Conservation (phyloP, 2,113 vertebrate genomes). For the Oryzias javanicus region DNA sequence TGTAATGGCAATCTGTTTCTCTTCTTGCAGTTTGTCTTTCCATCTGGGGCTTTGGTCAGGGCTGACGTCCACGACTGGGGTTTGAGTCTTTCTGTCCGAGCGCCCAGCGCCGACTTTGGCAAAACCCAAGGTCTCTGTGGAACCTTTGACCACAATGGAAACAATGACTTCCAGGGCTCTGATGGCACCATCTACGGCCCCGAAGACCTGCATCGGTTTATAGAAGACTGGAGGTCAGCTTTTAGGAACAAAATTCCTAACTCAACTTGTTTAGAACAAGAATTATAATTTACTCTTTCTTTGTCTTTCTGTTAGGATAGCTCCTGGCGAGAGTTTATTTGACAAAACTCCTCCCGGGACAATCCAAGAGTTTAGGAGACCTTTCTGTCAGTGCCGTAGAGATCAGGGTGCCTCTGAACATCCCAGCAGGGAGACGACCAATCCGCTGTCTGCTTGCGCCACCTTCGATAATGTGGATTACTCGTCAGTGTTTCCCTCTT, state of each 20-base stretch:
- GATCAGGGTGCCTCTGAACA: conserved; percentile 37
- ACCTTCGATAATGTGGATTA: conserved; percentile 73
- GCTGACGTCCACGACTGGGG: conserved; percentile 74
- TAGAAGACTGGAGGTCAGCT: conserved; percentile 77
- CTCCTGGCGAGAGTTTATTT: conserved; percentile 80
- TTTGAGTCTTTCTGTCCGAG: conserved; percentile 76
- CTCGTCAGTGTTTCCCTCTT: conserved; percentile 73
- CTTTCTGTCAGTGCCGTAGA: conserved; percentile 75
- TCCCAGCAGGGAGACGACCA: conserved; percentile 1
- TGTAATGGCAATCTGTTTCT: conserved; percentile 36
- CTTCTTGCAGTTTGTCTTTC: conserved; percentile 76
- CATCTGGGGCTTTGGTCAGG: conserved; percentile 78
- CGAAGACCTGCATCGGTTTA: conserved; percentile 63
- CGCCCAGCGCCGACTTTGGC: conserved; percentile 71
- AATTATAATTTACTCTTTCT: not conserved
- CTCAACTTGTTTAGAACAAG: no score
- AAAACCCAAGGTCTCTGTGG: conserved; percentile 76
- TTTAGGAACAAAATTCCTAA: not conserved
- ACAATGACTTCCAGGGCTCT: conserved; percentile 74
- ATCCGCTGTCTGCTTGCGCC: conserved; percentile 59
- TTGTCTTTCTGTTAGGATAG: conserved; percentile 65
- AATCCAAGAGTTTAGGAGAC: conserved; percentile 45
- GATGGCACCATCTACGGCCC: conserved; percentile 37
- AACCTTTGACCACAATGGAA: conserved; percentile 72
- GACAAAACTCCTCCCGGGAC: conserved; percentile 62